Evolutionary conservation across 2,113 vertebrate species (phyloP).

Genomic region (Vidua chalybeata): DNA sequence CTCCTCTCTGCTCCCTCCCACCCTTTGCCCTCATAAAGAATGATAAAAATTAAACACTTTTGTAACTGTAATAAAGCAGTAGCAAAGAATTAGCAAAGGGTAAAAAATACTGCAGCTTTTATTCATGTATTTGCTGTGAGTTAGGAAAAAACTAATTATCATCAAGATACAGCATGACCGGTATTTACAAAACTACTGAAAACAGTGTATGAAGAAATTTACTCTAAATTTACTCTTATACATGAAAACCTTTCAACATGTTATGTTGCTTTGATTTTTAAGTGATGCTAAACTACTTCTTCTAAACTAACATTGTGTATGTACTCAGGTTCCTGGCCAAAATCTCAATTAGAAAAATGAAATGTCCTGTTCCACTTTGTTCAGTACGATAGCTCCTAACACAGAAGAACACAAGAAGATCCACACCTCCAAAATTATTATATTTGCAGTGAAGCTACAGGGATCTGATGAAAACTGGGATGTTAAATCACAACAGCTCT

Average conservation of each 20-base stretch:
- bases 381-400: neutral
- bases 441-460: neutral
- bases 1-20: neutral
- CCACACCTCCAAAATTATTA: neutral
- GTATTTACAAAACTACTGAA: neutral
- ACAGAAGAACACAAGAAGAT: neutral
- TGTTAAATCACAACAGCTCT: neutral
- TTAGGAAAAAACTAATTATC: neutral
- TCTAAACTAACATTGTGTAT: neutral
- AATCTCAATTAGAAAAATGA: neutral
- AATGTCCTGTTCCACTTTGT: neutral
- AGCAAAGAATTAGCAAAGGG: neutral
- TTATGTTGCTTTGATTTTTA: neutral
- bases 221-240: neutral
- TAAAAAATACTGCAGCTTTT: neutral
- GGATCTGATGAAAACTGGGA: neutral
- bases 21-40: neutral
- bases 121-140: rapidly evolving
- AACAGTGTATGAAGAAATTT: neutral
- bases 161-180: neutral
- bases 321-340: neutral
- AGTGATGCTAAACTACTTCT: neutral
- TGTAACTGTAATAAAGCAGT: neutral
- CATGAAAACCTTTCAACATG: neutral
- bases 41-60: neutral